Evolutionary conservation across 92 coral and sea anemone species (phyloP), one percentile per base, ranked within the genome.

Genomic region (Plumapathes pennacea): DNA sequence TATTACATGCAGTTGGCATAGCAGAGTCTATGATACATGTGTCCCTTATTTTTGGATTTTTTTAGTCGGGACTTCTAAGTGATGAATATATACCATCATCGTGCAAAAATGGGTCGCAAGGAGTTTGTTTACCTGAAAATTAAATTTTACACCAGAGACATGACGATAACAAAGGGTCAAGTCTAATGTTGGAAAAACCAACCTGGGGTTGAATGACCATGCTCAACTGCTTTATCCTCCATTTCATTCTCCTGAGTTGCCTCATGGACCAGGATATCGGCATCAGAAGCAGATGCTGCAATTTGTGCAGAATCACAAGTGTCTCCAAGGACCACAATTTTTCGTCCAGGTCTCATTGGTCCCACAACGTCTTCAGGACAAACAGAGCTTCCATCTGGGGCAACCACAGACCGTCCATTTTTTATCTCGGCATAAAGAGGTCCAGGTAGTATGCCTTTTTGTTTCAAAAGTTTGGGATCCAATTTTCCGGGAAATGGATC

Each of bases 141-240:
- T n/a, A n/a, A n/a, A n/a, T 47, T 8, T 20, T 3, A 2, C 54
- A 3, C 20, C 3, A 32, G 4, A 19, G 21, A 41, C 4, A 43
- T 3, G 24, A 0, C 23, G 24, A 6, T 25, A 13, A n/a, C 12
- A 10, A 0, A 9, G 17, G 18, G 0, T 61, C 12, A 25, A 4
- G 21, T 42, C 17, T 10, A 2, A 3, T 45, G 63, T 62, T 45
- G 62, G n/a, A n/a, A n/a, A n/a, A n/a, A n/a, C n/a, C n/a, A n/a
- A 91, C 97, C 82, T 88, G 97, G 97, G 4, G 97, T 91, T 24
- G 97, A 91, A 44, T 91, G 97, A 13, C 97, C 97, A 77, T 62
- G 75, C 17, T 80, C 96, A 49, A 91, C 65, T 38, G 91, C 85
- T 40, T 82, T 84, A 45, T 80, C 92, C 57, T 71, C 76, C 51